Conservation (phyloP, 2,113 vertebrate species). For the Microtus ochrogaster region DNA sequence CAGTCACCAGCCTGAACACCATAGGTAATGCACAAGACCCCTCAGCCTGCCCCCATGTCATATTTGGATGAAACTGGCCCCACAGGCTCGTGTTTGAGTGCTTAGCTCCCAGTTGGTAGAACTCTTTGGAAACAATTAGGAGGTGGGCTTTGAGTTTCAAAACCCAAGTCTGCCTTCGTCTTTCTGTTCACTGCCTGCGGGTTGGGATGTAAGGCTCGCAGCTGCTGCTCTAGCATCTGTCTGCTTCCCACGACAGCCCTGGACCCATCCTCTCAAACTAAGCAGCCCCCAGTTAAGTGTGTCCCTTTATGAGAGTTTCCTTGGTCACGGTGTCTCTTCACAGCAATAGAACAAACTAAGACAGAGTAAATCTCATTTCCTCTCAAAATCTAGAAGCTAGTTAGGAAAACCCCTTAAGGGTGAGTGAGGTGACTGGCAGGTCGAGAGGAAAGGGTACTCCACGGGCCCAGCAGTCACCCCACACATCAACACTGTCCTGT, state of each 20-base stretch:
- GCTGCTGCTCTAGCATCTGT: background rate
- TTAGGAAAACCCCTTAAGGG: background rate
- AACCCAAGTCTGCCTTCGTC: background rate
- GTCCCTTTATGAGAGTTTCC: background rate
- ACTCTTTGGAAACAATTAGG: background rate
- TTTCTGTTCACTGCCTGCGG: background rate
- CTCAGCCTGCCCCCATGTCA: background rate
- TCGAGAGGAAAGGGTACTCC: background rate
- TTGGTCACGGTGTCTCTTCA: background rate
- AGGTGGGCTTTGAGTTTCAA: background rate
- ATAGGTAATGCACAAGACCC: background rate
- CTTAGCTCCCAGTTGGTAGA: background rate
- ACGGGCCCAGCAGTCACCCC: background rate
- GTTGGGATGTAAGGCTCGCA: background rate
- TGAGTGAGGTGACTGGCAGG: background rate
- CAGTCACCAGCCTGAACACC: background rate
- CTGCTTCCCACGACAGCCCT: background rate
- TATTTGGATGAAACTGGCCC: background rate
- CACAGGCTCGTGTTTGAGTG: no score
- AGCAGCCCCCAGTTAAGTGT: background rate
- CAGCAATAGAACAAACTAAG: background rate
- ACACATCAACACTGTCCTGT: background rate
- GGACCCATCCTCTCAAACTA: background rate
- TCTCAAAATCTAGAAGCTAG: background rate
- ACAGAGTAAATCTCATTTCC: conserved; percentile 27